Base-by-base conservation (phyloP, 2,888 invertebrate genomes). In the Anorthoa munda region DNA sequence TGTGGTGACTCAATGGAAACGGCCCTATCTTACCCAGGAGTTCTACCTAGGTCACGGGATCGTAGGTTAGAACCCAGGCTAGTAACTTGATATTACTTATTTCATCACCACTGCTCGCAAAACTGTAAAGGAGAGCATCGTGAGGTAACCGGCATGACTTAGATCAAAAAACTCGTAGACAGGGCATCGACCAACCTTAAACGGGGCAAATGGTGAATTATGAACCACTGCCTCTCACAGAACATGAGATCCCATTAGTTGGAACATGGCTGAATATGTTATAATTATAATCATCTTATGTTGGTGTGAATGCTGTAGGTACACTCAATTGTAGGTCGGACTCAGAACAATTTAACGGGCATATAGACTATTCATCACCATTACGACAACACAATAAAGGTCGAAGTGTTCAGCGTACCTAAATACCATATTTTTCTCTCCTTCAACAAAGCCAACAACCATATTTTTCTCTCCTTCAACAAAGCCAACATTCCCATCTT, bases 361-460 rank as follows among this genome's bases (percentile, higher is more conserved):
- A 26, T n/a, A 53, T 13, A 18, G 2, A 15, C 45, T 45, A 26
- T 18, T 53, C 26, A 50, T 53, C 7, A 60, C 9, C 67, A 17
- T 48, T n/a, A 67, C 4, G n/a, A 13, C 26, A 45, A 61, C 58
- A 63, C 13, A 23, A 53, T 61, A 2, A 56, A 56, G 18, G 21
- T 18, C 15, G 46, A 55, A 48, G 26, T n/a, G 51, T 79, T 66
- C n/a, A 9, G 12, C n/a, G 21, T 50, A 39, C 39, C 39, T 39
- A 55, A 59, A 79, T 70, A 61, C 63, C 56, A 60, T 65, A 71
- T 67, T 66, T 77, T 26, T 12, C 58, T 26, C 11, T 77, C 39
- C 13, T 58, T 39, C 11, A 63, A 77, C 61, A 82, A 68, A 26
- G 31, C 68, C 23, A 46, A 61, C 48, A 77, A 61, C 63, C 56